These are phyloP conservation scores for Poicephalus meyeri DNA, from an alignment of 2,113 vertebrate species.

Conservation along the genomic window DNA sequence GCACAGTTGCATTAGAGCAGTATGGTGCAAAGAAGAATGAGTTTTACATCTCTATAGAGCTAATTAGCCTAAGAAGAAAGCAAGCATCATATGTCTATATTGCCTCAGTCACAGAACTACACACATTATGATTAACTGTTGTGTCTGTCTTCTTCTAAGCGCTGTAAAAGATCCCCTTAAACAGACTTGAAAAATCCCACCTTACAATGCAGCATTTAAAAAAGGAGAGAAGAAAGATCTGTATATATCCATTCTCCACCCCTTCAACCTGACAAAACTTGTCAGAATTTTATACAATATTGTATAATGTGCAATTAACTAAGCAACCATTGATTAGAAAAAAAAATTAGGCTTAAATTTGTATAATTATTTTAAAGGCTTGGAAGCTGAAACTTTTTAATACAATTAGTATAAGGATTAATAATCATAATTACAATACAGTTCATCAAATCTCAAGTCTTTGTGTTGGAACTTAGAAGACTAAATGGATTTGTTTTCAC, in stretches of 20 bases:
- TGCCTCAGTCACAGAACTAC: background rate
- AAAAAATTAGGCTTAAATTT: background rate
- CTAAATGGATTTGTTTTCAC: background rate
- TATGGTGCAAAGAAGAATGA: background rate
- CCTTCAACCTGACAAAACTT: background rate
- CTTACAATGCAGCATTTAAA: background rate
- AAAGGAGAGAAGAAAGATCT: background rate
- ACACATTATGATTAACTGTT: background rate
- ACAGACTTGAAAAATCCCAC: background rate
- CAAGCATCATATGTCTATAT: background rate
- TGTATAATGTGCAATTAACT: background rate
- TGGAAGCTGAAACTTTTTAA: background rate
- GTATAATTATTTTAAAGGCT: background rate
- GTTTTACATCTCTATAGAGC: background rate
- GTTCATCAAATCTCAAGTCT: background rate
- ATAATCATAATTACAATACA: background rate
- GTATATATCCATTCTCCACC: background rate
- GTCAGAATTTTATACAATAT: background rate
- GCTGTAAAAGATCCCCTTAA: background rate
- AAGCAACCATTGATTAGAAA: background rate
- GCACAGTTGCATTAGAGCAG: background rate
- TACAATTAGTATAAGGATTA: background rate
- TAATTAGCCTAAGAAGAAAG: background rate
- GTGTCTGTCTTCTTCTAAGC: background rate
- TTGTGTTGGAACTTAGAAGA: background rate